Percentiles rank a stretch among this genome's conserved stretches.
phyloP scores from a whole-genome alignment of 2,113 vertebrate species.

The Osmerus eperlanus region DNA sequence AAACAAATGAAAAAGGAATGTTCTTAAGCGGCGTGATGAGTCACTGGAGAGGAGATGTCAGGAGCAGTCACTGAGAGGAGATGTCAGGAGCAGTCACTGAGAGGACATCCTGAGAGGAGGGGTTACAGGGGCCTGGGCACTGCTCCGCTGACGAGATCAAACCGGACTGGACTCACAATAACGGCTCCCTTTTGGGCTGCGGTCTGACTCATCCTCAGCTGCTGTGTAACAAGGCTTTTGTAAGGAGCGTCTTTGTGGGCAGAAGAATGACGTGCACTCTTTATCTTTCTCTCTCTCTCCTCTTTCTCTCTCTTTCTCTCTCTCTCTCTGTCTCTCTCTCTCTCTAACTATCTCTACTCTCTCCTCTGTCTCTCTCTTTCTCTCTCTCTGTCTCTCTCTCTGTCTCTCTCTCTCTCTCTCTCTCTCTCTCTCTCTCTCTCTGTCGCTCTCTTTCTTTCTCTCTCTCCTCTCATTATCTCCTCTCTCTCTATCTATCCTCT shows the following conservation, averaged over 20 bases:
- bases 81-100: slow-evolving; percentile 51
- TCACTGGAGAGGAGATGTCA: slow-evolving; percentile 56
- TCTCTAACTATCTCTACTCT: too few species aligned
- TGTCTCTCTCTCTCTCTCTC: not conserved
- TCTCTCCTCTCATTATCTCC: not conserved
- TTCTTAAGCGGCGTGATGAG: slow-evolving; percentile 41
- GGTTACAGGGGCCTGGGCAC: slow-evolving; percentile 40
- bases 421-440: not conserved
- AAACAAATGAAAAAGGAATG: slow-evolving; percentile 20
- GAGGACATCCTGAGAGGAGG: slow-evolving; percentile 34
- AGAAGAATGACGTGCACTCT: not conserved
- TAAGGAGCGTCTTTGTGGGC: not conserved
- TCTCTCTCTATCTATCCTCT: not conserved
- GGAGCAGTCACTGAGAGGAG: slow-evolving; percentile 43
- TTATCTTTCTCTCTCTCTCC: not conserved
- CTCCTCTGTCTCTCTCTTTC: not conserved
- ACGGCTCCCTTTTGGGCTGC: slow-evolving; percentile 55
- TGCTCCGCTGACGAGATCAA: slow-evolving; percentile 63
- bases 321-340: not conserved
- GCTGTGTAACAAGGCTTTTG: slow-evolving; percentile 55
- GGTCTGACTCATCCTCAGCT: slow-evolving; percentile 65
- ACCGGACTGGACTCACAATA: slow-evolving; percentile 61
- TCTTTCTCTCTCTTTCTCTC: slow-evolving; percentile 9
- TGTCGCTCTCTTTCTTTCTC: too few species aligned
- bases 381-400: too few species aligned